Evolutionary conservation across 2,113 vertebrate species (phyloP).

Genomic region (Percina caprodes): DNA sequence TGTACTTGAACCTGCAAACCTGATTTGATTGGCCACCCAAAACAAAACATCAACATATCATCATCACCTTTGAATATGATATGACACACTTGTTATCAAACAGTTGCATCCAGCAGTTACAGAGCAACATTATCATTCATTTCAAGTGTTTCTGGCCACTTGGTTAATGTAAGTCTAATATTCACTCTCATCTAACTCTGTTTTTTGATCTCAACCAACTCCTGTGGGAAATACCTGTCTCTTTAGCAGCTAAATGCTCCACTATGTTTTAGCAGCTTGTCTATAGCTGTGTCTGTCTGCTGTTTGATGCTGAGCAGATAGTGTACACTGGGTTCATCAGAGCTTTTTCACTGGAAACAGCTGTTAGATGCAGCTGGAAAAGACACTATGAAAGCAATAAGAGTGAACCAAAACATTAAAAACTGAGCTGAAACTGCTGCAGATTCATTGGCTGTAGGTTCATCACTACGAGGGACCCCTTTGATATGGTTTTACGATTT

Average conservation of each 20-base stretch:
- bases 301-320: conserved; percentile 11
- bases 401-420: neutral
- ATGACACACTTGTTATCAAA: neutral
- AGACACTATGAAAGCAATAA: neutral
- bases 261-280: neutral
- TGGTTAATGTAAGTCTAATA: neutral
- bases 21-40: neutral
- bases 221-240: neutral
- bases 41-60: neutral
- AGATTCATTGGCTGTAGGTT: neutral
- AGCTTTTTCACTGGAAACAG: neutral
- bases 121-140: conserved; percentile 9
- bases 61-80: neutral
- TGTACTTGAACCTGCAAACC: neutral
- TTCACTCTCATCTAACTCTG: neutral
- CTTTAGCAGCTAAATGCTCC: conserved; percentile 1
- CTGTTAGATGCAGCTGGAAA: neutral
- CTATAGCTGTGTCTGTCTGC: neutral
- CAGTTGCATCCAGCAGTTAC: neutral
- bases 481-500: too few species aligned
- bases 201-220: neutral
- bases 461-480: neutral
- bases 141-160: neutral
- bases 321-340: neutral
- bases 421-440: neutral